Percentiles rank a stretch among this genome's conserved stretches.
phyloP scores from a whole-genome alignment of 1,140 invertebrate species.

The Drosophila repleta region DNA sequence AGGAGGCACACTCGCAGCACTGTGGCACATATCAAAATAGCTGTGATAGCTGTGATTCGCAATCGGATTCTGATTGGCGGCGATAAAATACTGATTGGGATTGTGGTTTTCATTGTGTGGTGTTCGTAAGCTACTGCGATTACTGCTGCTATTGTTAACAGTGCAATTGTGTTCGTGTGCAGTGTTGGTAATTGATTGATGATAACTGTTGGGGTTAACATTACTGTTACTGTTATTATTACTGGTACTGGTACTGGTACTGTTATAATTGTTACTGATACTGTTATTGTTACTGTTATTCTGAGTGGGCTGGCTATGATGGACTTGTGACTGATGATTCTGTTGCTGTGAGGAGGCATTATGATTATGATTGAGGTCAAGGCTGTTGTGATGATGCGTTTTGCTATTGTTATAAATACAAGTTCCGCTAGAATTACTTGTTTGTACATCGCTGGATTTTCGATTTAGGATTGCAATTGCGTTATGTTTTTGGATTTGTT shows the following conservation, averaged over 20 bases:
- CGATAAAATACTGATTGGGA: conserved; percentile 25
- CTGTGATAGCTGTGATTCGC: conserved; percentile 24
- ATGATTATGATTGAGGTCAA: conserved; percentile 66
- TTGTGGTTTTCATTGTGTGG: conserved; percentile 37
- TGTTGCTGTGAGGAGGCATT: conserved; percentile 33
- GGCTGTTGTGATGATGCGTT: conserved; percentile 72
- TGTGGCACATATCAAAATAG: conserved; percentile 59
- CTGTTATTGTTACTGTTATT: conserved; percentile 32
- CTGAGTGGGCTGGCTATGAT: conserved; percentile 30
- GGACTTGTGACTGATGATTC: conserved; percentile 30
- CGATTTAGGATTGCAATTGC: conserved; percentile 64
- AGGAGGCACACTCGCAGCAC: conserved; percentile 21
- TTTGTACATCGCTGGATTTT: conserved; percentile 84
- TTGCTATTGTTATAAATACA: conserved; percentile 82
- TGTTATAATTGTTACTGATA: conserved; percentile 23
- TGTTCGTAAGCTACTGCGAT: conserved; percentile 31
- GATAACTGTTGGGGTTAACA: conserved; percentile 36
- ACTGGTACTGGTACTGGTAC: conserved; percentile 50
- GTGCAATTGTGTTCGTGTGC: conserved; percentile 38
- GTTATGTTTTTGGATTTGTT: conserved; percentile 35
- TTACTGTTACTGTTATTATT: conserved; percentile 43
- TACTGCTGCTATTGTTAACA: conserved; percentile 25
- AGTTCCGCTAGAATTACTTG: conserved; percentile 83
- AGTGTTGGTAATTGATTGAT: conserved; percentile 32
- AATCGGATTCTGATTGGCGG: conserved; percentile 11